Percentiles rank a stretch among this genome's conserved stretches.
Conservation (phyloP, 2,797 vertebrate species). For the Xiphorhynchus erythropygius region DNA sequence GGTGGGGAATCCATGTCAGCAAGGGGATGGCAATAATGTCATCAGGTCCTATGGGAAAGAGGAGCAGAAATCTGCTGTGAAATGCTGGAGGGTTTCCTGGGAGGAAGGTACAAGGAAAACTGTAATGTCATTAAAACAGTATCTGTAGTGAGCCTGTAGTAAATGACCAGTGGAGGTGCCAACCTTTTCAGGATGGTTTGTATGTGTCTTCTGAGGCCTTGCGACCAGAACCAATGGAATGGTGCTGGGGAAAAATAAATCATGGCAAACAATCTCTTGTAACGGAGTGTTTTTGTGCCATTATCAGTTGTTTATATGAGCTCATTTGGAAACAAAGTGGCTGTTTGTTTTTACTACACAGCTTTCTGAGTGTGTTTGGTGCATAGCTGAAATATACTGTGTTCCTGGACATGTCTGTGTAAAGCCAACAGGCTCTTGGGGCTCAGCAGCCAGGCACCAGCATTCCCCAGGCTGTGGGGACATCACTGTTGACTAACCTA, state of each 20-base stretch:
- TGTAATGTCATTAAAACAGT: not conserved
- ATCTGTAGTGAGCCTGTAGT: fast-evolving
- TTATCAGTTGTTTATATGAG: conserved; percentile 37
- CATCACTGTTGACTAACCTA: not conserved
- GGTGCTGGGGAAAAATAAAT: not conserved
- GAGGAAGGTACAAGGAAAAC: not conserved
- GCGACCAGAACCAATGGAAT: not conserved
- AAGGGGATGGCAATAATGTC: not conserved
- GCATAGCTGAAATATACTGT: not conserved
- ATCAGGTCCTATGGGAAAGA: not conserved
- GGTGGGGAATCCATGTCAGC: not conserved
- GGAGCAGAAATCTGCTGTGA: not conserved
- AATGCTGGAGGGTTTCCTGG: not conserved
- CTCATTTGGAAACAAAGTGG: conserved; percentile 5
- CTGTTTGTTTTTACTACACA: not conserved
- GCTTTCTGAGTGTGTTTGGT: not conserved
- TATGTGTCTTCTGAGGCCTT: not conserved
- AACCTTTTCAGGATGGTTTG: not conserved
- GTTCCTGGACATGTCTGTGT: not conserved
- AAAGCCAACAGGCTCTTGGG: not conserved
- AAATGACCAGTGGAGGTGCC: not conserved
- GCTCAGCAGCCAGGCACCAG: not conserved
- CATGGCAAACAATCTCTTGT: not conserved
- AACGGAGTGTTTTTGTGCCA: not conserved
- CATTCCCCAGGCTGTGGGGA: not conserved